Evolutionary conservation across 2,113 vertebrate species (phyloP).

Genomic region (Carlito syrichta): DNA sequence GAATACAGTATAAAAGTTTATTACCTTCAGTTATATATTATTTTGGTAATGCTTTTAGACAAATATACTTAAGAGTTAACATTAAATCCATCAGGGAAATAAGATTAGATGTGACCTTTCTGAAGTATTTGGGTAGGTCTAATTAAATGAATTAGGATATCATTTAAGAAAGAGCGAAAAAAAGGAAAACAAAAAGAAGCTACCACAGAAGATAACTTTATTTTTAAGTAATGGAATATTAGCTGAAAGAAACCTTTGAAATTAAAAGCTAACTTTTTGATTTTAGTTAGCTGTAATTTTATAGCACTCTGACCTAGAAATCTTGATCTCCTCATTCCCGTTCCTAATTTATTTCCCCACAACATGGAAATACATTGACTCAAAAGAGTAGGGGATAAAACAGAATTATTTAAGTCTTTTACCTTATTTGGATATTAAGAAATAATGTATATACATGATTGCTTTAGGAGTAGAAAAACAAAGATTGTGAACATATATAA

Average conservation of each 20-base stretch:
- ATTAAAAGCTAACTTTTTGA: neutral
- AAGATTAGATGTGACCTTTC: constrained; percentile 8
- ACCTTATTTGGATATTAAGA: constrained; percentile 21
- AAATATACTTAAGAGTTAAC: constrained; percentile 34
- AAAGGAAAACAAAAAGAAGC: neutral
- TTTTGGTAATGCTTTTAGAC: constrained; percentile 10
- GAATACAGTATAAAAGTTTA: neutral
- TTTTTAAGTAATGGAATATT: constrained; percentile 19
- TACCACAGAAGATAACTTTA: neutral
- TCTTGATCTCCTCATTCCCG: neutral
- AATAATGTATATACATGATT: constrained; percentile 31
- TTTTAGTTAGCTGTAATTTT: neutral
- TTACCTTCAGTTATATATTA: neutral
- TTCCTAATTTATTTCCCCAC: neutral
- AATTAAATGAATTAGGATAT: neutral
- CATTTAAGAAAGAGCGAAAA: neutral
- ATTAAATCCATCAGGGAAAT: constrained; percentile 42
- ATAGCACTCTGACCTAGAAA: neutral
- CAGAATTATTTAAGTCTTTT: neutral
- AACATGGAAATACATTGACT: neutral
- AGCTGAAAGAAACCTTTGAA: neutral
- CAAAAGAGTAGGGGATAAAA: neutral
- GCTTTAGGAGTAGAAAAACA: neutral
- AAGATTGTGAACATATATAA: neutral
- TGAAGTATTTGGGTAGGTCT: neutral